These are phyloP conservation scores for Pogoniulus pusillus DNA, from an alignment of 2,797 vertebrate genomes.

Conservation along the genomic window DNA sequence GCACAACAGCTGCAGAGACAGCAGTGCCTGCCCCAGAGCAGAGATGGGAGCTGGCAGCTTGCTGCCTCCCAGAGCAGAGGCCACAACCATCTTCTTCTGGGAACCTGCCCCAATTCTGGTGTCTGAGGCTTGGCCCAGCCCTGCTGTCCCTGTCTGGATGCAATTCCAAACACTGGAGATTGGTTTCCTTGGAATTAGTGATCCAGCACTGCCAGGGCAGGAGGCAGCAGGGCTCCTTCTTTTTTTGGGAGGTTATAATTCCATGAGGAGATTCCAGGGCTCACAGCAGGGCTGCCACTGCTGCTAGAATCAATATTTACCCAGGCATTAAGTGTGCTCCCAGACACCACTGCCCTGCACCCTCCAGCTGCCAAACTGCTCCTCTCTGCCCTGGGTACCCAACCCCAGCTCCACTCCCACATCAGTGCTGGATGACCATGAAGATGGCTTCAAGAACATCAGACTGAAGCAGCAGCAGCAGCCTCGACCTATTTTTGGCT, in stretches of 20 bases:
- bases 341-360: slow-evolving; percentile 5
- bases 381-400: neutral
- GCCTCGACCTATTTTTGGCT: slow-evolving; percentile 15
- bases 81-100: neutral
- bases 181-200: neutral
- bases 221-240: neutral
- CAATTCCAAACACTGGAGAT: neutral
- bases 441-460: slow-evolving; percentile 23
- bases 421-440: slow-evolving; percentile 37
- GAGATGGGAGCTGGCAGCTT: neutral
- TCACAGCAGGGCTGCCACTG: slow-evolving; percentile 38
- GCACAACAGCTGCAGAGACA: neutral
- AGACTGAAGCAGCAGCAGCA: neutral
- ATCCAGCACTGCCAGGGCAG: slow-evolving; percentile 28
- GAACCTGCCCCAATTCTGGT: slow-evolving; percentile 8
- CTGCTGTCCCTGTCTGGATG: neutral
- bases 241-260: slow-evolving; percentile 48
- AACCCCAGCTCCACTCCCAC: neutral
- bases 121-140: neutral
- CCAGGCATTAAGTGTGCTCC: slow-evolving; percentile 41
- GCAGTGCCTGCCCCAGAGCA: neutral
- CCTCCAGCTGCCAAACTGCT: neutral
- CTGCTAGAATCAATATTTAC: slow-evolving; percentile 64
- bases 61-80: neutral
- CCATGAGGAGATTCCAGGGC: slow-evolving; percentile 49